Conservation (phyloP, 2,797 vertebrate species). For the Poecilia picta region DNA sequence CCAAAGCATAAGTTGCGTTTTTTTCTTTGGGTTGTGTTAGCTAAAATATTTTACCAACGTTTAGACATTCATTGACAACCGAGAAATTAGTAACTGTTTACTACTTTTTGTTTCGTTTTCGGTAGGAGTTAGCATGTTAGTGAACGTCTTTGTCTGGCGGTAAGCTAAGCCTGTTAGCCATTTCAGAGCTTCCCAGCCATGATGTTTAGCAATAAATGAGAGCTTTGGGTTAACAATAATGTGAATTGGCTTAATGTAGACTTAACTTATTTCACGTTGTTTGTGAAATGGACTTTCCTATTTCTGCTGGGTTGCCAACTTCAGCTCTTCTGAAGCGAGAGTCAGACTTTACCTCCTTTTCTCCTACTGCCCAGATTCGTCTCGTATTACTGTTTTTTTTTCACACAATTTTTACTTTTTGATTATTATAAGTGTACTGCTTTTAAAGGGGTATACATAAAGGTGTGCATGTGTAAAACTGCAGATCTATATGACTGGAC, state of each 20-base stretch:
- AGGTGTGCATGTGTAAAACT: background rate
- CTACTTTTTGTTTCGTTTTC: conserved; percentile 43
- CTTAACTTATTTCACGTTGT: background rate
- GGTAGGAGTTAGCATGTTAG: conserved; percentile 56
- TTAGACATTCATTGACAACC: rapidly evolving
- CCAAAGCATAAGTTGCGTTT: background rate
- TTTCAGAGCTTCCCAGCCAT: conserved; percentile 36
- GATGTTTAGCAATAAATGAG: background rate
- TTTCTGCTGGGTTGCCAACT: background rate
- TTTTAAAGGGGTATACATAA: background rate
- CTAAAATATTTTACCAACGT: background rate
- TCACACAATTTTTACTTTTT: background rate
- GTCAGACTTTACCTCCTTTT: background rate
- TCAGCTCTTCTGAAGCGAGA: background rate
- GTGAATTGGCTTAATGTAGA: too few relatives aligned
- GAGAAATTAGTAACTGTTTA: background rate
- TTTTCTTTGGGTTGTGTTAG: background rate
- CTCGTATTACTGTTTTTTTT: background rate
- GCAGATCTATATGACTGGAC: background rate
- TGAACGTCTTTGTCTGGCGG: conserved; percentile 70
- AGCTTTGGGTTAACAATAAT: too few relatives aligned
- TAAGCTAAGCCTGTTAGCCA: conserved; percentile 48
- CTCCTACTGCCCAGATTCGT: background rate
- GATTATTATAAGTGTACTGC: background rate
- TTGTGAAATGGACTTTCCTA: background rate